Conservation (phyloP, 2,113 vertebrate species). For the Athene cunicularia region DNA sequence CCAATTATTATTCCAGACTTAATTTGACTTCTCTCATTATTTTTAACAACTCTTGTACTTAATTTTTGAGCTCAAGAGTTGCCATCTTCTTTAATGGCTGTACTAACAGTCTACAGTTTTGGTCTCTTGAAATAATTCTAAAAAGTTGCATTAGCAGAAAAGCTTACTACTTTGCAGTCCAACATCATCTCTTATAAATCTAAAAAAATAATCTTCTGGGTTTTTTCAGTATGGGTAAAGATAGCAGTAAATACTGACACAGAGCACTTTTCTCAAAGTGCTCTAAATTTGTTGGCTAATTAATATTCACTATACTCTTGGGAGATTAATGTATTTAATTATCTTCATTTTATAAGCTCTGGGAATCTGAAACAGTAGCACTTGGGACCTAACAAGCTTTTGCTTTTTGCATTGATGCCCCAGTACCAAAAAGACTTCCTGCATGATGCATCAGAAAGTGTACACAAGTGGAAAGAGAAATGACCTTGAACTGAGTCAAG, state of each 20-base stretch:
- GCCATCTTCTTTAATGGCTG: background rate
- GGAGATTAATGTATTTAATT: conserved; percentile 19
- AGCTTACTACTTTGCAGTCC: background rate
- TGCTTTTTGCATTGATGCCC: background rate
- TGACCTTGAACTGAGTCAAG: background rate
- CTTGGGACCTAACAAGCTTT: background rate
- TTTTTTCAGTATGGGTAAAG: background rate
- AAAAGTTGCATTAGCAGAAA: background rate
- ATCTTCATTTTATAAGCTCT: background rate
- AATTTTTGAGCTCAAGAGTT: background rate
- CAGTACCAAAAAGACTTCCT: background rate
- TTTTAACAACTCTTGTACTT: background rate
- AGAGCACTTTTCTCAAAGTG: background rate
- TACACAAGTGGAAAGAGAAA: background rate
- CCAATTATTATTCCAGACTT: background rate
- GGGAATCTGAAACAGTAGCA: background rate
- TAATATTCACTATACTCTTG: conserved; percentile 15
- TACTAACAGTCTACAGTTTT: background rate
- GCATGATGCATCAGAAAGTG: background rate
- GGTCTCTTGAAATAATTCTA: conserved; percentile 11
- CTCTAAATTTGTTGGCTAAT: conserved; percentile 30
- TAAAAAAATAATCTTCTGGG: background rate
- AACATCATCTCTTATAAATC: background rate
- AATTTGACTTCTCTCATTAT: background rate
- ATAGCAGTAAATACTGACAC: background rate